Percentiles rank a stretch among this genome's conserved stretches.
phyloP scores from a whole-genome alignment of 2,888 invertebrate genomes.

The Scotopteryx bipunctaria region DNA sequence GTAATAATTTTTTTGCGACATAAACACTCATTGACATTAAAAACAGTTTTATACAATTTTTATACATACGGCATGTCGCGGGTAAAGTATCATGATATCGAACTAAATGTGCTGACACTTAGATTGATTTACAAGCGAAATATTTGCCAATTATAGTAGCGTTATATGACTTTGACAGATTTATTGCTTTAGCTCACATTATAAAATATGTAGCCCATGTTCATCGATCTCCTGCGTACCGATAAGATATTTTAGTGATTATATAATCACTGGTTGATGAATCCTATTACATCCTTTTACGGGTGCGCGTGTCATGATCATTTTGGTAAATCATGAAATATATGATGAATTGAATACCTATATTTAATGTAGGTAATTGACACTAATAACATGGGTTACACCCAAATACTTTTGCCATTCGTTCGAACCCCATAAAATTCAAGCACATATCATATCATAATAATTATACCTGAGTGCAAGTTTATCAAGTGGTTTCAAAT shows the following conservation, averaged over 20 bases:
- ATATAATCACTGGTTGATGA: neutral
- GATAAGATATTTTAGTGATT: neutral
- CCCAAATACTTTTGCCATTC: too few species aligned
- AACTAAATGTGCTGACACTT: slow-evolving; percentile 17
- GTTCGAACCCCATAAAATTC: too few species aligned
- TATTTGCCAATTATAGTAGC: slow-evolving; percentile 23
- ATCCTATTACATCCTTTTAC: too few species aligned
- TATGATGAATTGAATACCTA: too few species aligned
- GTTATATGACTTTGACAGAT: slow-evolving; percentile 21
- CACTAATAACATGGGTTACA: too few species aligned
- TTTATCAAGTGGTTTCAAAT: too few species aligned
- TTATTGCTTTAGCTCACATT: slow-evolving; percentile 18
- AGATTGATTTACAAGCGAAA: slow-evolving; percentile 34
- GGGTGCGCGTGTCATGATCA: too few species aligned
- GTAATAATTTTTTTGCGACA: neutral
- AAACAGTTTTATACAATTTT: slow-evolving; percentile 7
- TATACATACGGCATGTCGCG: slow-evolving; percentile 5
- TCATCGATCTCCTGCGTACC: neutral
- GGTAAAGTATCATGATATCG: slow-evolving; percentile 9
- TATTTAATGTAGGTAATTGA: too few species aligned
- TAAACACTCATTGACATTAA: slow-evolving; percentile 5
- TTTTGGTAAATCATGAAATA: too few species aligned
- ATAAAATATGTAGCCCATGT: slow-evolving; percentile 14
- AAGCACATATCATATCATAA: too few species aligned
- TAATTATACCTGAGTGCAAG: too few species aligned